phyloP scores from a whole-genome alignment of 2,113 vertebrate genomes.

The Archilochus colubris region DNA sequence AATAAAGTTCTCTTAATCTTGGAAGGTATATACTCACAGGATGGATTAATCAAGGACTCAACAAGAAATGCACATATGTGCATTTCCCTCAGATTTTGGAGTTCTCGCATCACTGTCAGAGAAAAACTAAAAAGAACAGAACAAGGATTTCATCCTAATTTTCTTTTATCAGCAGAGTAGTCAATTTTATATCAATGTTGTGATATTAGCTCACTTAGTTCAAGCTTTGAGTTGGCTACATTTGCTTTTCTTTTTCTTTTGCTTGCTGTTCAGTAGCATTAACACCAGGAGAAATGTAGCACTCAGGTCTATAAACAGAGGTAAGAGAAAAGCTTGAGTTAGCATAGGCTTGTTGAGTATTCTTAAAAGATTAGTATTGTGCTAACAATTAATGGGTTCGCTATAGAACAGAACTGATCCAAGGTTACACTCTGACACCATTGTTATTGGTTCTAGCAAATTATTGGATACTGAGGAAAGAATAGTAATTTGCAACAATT shows the following conservation, averaged over 20 bases:
- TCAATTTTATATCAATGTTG: not conserved
- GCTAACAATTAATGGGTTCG: constrained; percentile 30
- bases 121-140: not conserved
- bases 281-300: not conserved
- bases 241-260: constrained; percentile 4
- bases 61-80: not conserved
- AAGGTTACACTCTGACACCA: constrained; percentile 65
- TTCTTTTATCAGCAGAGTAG: not conserved
- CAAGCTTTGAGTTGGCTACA: not conserved
- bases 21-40: not conserved
- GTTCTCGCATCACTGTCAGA: not conserved
- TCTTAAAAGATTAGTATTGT: constrained; percentile 59
- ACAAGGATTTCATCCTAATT: not conserved
- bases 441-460: constrained; percentile 65
- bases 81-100: not conserved
- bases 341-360: constrained; percentile 35
- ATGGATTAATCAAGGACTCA: not conserved
- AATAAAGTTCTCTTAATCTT: not conserved
- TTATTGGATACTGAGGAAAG: constrained; percentile 64
- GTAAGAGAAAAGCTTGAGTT: constrained; percentile 38
- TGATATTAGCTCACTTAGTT: constrained; percentile 1
- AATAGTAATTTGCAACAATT: constrained; percentile 72
- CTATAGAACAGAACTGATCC: constrained; percentile 38
- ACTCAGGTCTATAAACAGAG: constrained; percentile 24
- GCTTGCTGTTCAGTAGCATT: not conserved